Base-by-base conservation (phyloP, 2,888 invertebrate species). In the Plemyria rubiginata region DNA sequence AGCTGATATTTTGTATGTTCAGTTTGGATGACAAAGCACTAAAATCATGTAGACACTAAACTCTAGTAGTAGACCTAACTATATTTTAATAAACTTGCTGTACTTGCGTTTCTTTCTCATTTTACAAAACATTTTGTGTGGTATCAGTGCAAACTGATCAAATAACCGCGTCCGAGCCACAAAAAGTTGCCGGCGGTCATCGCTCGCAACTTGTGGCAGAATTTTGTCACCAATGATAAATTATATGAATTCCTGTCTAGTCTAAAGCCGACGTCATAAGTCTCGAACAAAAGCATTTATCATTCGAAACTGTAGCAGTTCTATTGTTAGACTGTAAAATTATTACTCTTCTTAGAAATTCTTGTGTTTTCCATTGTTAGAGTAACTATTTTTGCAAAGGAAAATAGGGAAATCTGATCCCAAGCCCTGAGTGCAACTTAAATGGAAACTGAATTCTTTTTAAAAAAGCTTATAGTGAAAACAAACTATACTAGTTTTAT, bases 261-360 rank as follows among this genome's bases (percentile, higher is more conserved):
- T 55, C 28, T 49, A 13, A 53, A 29, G 9, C 13, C 52, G 16
- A 41, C 41, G 58, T 63, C 54, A 52, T 52, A 38, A 38, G 46
- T 54, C 32, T 53, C 52, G 36, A 43, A 7, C 32, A 46, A 52
- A 60, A 51, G 4, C 48, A 62, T 66, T 66, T 54, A 62, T 62
- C 66, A 57, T 45, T 9, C 41, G 45, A 59, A 52, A 38, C 62
- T 62, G 62, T 57, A 56, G 29, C 22, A 8, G 5, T 40, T 53
- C 66, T 60, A 66, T 66, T 66, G 62, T 62, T 66, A 43, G 59
- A 53, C 12, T 54, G 54, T 58, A 45, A 60, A 60, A 60, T 60
- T 53, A 60, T 61, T 50, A 46, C 46, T 54, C 41, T 36, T 58
- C 36, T 43, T 28, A 43, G 54, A 65, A 55, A 65, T 41, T 40